Conservation (phyloP, 2,113 vertebrate species). For the Amazona guildingii region DNA sequence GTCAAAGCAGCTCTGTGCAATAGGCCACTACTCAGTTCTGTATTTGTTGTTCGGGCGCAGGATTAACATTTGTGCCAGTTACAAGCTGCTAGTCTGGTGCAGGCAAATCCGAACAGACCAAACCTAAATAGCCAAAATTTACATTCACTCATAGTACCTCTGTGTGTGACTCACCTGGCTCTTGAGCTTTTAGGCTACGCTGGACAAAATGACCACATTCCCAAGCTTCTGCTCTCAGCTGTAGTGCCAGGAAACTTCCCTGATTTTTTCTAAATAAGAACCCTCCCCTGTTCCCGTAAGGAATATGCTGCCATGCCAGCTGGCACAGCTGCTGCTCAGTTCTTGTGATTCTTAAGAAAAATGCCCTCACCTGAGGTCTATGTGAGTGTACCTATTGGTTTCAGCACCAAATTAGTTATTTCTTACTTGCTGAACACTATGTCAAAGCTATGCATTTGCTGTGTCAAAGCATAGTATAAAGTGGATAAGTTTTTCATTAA, state of each 20-base stretch:
- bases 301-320: not conserved
- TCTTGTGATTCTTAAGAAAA: not conserved
- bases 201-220: not conserved
- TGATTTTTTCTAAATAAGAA: not conserved
- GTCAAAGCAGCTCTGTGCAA: not conserved
- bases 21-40: not conserved
- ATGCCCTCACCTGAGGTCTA: not conserved
- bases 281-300: not conserved
- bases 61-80: not conserved
- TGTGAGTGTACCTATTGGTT: not conserved
- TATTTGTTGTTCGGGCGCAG: not conserved
- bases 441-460: no score
- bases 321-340: not conserved
- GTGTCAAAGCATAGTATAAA: not conserved
- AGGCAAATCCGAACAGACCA: not conserved
- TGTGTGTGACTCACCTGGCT: not conserved
- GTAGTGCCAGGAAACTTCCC: not conserved
- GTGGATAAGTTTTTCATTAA: not conserved
- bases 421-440: not conserved
- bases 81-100: not conserved
- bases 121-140: not conserved
- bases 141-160: no score
- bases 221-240: not conserved
- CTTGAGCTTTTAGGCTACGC: no score
- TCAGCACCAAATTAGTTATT: not conserved